phyloP scores from a whole-genome alignment of 2,113 vertebrate species.

The Pandion haliaetus region DNA sequence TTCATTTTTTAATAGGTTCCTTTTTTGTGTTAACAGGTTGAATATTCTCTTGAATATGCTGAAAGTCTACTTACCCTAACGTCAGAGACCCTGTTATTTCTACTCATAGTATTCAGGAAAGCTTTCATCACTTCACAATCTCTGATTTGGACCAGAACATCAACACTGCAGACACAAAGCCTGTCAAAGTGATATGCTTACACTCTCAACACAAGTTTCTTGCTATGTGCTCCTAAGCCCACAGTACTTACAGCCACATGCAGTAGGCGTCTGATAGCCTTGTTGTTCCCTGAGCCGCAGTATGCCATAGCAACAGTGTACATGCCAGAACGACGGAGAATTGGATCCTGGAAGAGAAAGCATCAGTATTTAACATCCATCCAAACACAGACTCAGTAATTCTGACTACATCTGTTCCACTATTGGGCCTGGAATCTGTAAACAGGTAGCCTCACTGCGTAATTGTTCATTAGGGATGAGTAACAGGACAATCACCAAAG shows the following conservation, averaged over 20 bases:
- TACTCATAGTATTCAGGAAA: neutral
- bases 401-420: neutral
- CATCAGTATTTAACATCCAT: neutral
- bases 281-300: slow-evolving; percentile 98
- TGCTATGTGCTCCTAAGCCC: neutral
- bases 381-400: neutral
- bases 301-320: slow-evolving; percentile 99
- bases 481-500: neutral
- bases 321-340: slow-evolving; percentile 97
- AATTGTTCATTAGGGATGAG: neutral
- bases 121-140: neutral
- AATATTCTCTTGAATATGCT: neutral
- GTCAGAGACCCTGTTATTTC: neutral
- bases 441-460: neutral
- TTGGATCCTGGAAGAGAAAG: slow-evolving; percentile 86
- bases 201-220: neutral
- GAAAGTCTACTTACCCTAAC: neutral
- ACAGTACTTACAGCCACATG: slow-evolving; percentile 92
- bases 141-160: neutral
- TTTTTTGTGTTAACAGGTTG: neutral
- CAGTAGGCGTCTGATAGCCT: slow-evolving; percentile 94
- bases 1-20: neutral
- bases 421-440: neutral
- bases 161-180: neutral
- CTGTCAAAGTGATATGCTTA: neutral